A percentile compares a stretch with the other conserved stretches of the same genome.
These are phyloP conservation scores for Drosophila subsilvestris DNA, from an alignment of 2,888 invertebrate genomes.

Conservation along the genomic window DNA sequence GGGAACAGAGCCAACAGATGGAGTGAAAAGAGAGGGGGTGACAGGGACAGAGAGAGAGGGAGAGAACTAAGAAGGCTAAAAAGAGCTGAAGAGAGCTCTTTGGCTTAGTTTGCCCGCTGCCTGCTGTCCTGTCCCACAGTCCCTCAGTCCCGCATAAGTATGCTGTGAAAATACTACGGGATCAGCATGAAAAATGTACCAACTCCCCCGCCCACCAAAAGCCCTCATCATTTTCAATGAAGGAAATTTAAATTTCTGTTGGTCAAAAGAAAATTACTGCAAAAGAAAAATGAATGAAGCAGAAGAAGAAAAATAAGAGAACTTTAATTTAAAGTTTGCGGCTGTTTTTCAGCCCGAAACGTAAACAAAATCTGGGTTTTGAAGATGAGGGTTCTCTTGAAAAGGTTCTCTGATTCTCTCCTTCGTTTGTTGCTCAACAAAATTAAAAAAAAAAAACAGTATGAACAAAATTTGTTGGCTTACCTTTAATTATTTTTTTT, in stretches of 20 bases:
- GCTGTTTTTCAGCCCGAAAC: no score
- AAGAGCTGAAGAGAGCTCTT: conserved; percentile 25
- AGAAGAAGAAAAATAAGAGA: conserved; percentile 1
- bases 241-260: conserved; percentile 18
- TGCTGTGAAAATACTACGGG: conserved; percentile 39
- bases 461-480: no score
- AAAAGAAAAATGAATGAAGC: background rate
- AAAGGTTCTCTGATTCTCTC: no score
- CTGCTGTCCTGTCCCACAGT: conserved; percentile 1
- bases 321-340: background rate
- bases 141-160: conserved; percentile 25
- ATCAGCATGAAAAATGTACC: conserved; percentile 34
- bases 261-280: background rate
- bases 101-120: conserved; percentile 48
- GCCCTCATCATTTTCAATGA: background rate
- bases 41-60: background rate
- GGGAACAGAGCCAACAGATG: background rate
- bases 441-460: no score
- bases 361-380: no score
- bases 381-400: no score
- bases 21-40: background rate
- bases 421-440: no score
- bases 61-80: conserved; percentile 1
- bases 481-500: no score
- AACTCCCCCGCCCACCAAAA: background rate